Conservation (phyloP, 2,888 invertebrate genomes). For the Apamea epomidion region DNA sequence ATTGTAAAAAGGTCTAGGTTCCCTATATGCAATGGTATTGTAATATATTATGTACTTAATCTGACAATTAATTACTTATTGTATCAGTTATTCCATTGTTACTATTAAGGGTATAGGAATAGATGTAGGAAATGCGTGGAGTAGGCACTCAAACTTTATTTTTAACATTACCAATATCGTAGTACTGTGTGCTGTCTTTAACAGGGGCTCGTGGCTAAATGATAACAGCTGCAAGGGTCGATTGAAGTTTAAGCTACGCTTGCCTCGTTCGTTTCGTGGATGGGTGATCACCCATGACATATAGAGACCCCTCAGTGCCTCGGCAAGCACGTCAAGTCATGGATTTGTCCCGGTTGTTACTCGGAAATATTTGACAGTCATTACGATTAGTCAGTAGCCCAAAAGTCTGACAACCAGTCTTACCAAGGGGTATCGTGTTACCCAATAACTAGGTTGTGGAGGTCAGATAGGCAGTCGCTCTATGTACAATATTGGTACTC, state of each 20-base stretch:
- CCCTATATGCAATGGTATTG: constrained; percentile 56
- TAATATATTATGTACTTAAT: constrained; percentile 46
- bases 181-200: neutral
- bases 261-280: neutral
- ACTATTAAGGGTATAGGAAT: constrained; percentile 16
- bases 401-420: neutral
- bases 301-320: neutral
- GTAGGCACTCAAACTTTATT: neutral
- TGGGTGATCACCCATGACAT: neutral
- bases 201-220: neutral
- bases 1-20: constrained; percentile 13
- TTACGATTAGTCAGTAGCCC: no score
- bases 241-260: no score
- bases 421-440: neutral
- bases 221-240: neutral
- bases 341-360: neutral
- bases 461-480: neutral
- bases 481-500: neutral
- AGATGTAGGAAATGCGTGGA: constrained; percentile 26
- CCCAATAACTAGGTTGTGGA: neutral
- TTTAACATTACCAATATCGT: no score
- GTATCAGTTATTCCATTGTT: constrained; percentile 62
- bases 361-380: neutral
- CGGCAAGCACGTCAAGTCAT: neutral
- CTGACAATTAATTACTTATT: constrained; percentile 54